Evolutionary conservation across 2,113 vertebrate genomes (phyloP).

Genomic region (Sphaerodactylus townsendi): DNA sequence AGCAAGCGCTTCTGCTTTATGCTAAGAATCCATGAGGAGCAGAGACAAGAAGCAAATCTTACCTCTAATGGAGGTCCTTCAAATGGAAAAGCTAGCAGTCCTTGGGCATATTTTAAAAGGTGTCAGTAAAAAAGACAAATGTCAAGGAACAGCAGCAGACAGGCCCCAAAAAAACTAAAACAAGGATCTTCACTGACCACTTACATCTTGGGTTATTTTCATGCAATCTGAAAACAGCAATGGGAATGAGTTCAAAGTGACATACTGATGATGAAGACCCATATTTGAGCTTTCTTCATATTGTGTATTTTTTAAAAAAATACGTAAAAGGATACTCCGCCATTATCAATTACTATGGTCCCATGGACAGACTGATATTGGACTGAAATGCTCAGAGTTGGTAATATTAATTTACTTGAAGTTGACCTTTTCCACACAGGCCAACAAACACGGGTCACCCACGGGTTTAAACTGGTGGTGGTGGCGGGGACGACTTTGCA

Average conservation of each 20-base stretch:
- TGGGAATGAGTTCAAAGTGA: too few species aligned
- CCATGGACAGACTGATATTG: not conserved
- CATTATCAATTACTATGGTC: not conserved
- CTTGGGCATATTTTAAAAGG: slow-evolving; percentile 34
- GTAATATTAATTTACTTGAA: not conserved
- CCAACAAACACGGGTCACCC: too few species aligned
- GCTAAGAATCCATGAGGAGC: slow-evolving; percentile 58
- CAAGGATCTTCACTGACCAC: slow-evolving; percentile 48
- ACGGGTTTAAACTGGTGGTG: too few species aligned
- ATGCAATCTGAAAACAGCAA: not conserved
- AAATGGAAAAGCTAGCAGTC: slow-evolving; percentile 42
- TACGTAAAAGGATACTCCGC: not conserved
- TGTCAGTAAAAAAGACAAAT: slow-evolving; percentile 58
- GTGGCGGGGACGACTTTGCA: too few species aligned
- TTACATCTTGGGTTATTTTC: not conserved
- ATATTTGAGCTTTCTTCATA: not conserved
- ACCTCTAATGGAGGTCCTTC: slow-evolving; percentile 29
- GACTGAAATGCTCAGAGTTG: not conserved
- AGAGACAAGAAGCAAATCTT: slow-evolving; percentile 56
- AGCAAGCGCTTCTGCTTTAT: slow-evolving; percentile 66
- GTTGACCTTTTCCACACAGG: too few species aligned
- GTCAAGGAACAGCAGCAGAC: slow-evolving; percentile 26
- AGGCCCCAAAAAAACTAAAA: slow-evolving; percentile 40
- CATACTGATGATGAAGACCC: not conserved
- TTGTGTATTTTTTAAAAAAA: too few species aligned